Conservation (phyloP, 2,888 invertebrate species). For the Tenthredo distinguenda region DNA sequence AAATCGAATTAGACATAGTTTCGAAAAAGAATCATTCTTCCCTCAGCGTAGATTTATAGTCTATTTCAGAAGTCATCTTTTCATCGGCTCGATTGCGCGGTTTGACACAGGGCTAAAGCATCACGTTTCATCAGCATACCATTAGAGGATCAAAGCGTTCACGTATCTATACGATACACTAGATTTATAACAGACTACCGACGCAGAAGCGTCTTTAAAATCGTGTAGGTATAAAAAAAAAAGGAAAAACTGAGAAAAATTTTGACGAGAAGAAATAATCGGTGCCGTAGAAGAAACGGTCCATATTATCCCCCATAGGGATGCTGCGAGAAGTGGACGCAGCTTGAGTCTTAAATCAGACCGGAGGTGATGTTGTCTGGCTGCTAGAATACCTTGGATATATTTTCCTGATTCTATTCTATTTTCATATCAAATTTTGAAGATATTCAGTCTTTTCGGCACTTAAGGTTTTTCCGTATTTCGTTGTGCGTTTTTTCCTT, state of each 20-base stretch:
- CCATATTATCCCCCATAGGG: neutral
- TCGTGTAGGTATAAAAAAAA: neutral
- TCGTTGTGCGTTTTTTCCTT: neutral
- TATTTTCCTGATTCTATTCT: neutral
- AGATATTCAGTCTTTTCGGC: neutral
- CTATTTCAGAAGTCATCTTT: neutral
- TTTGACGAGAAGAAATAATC: neutral
- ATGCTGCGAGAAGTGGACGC: neutral
- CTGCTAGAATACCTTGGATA: neutral
- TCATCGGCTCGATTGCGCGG: neutral
- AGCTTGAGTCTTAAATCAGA: neutral
- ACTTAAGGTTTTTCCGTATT: neutral
- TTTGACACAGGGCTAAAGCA: conserved; percentile 64
- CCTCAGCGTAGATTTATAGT: neutral
- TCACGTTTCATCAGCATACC: conserved; percentile 69
- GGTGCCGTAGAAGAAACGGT: neutral
- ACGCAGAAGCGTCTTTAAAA: neutral
- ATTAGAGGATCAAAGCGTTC: conserved; percentile 65
- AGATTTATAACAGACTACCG: neutral
- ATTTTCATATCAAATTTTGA: neutral
- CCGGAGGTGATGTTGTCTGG: neutral
- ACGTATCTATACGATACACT: neutral
- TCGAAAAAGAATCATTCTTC: neutral
- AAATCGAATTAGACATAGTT: neutral
- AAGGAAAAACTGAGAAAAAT: neutral